Conservation (phyloP, 2,797 vertebrate species). For the Molossus alvarezi region DNA sequence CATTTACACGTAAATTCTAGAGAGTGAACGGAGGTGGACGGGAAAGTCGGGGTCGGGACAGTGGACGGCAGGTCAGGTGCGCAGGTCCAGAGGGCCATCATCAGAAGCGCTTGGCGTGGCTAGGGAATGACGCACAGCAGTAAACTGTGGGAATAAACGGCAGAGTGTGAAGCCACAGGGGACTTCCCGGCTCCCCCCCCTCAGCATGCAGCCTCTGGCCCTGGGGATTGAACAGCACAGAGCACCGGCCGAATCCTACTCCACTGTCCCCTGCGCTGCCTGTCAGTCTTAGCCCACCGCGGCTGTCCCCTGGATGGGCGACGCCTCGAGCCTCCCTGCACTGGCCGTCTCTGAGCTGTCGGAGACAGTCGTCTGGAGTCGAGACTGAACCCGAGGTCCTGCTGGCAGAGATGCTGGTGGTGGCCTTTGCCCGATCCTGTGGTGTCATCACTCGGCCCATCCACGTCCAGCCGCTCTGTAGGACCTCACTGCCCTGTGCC, state of each 20-base stretch:
- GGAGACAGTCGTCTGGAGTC: neutral
- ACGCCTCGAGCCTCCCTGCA: neutral
- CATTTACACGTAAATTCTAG: slow-evolving; percentile 77
- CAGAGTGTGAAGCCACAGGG: slow-evolving; percentile 72
- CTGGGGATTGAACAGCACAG: neutral
- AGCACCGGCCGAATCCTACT: rapidly evolving
- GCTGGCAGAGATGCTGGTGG: neutral
- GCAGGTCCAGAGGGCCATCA: slow-evolving; percentile 88
- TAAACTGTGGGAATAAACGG: slow-evolving; percentile 89
- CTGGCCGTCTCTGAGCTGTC: neutral
- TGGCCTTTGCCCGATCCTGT: neutral
- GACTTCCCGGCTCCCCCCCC: neutral
- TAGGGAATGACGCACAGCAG: slow-evolving; percentile 93
- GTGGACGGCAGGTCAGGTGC: slow-evolving; percentile 86
- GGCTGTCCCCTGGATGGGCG: neutral
- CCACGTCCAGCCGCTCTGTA: neutral
- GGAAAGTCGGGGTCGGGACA: slow-evolving; percentile 83
- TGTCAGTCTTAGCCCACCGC: neutral
- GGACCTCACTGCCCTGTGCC: rapidly evolving
- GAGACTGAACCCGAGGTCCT: neutral
- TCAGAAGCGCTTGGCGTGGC: slow-evolving; percentile 95
- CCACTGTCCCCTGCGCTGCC: neutral
- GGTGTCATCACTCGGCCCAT: neutral
- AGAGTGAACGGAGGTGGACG: slow-evolving; percentile 67
- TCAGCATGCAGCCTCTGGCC: neutral